These are phyloP conservation scores for Episyrphus balteatus DNA, from an alignment of 1,140 invertebrate species.

Conservation along the genomic window DNA sequence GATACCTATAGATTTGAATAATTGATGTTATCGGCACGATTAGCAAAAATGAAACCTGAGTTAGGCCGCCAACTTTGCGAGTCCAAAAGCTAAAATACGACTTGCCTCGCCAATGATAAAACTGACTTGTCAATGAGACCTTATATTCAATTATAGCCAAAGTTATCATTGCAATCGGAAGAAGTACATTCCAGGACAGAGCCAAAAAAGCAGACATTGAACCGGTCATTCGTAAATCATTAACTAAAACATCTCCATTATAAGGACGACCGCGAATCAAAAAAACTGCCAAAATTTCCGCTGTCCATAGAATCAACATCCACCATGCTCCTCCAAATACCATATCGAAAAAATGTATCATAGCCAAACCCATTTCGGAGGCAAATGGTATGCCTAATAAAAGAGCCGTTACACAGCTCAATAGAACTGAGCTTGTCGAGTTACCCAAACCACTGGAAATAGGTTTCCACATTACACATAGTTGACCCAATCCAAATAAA, in stretches of 20 bases:
- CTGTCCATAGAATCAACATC: slow-evolving; percentile 65
- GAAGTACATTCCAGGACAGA: slow-evolving; percentile 79
- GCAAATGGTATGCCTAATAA: slow-evolving; percentile 77
- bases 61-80: slow-evolving; percentile 60
- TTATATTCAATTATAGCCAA: slow-evolving; percentile 32
- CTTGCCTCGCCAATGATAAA: slow-evolving; percentile 33
- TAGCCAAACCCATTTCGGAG: slow-evolving; percentile 75
- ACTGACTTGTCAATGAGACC: slow-evolving; percentile 28
- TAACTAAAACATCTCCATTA: slow-evolving; percentile 68
- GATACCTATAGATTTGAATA: slow-evolving; percentile 71
- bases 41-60: slow-evolving; percentile 67
- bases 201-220: slow-evolving; percentile 59
- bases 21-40: slow-evolving; percentile 65
- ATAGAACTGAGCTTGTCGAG: slow-evolving; percentile 76
- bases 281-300: slow-evolving; percentile 67
- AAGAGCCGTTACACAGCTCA: slow-evolving; percentile 72
- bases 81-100: slow-evolving; percentile 66
- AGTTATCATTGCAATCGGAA: slow-evolving; percentile 49
- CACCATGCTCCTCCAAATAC: slow-evolving; percentile 75
- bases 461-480: slow-evolving; percentile 45
- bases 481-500: slow-evolving; percentile 75
- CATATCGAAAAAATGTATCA: slow-evolving; percentile 77
- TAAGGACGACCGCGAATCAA: slow-evolving; percentile 74
- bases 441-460: slow-evolving; percentile 63
- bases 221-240: slow-evolving; percentile 45